A percentile compares a stretch with the other conserved stretches of the same genome.
These are phyloP conservation scores for Atta texana DNA, from an alignment of 1,140 invertebrate genomes.

Conservation along the genomic window DNA sequence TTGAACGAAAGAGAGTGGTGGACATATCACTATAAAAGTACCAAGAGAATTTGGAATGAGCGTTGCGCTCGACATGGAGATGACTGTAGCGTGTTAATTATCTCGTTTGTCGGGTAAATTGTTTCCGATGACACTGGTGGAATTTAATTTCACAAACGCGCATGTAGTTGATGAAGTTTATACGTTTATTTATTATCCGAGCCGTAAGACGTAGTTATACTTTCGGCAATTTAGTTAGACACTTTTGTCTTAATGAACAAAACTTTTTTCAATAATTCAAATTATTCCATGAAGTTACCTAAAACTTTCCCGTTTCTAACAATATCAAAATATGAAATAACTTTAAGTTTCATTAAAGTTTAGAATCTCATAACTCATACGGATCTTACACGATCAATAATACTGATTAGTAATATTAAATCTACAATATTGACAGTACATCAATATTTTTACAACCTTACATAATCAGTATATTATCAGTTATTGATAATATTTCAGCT, in stretches of 20 bases:
- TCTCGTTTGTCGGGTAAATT: constrained; percentile 31
- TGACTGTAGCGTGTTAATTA: constrained; percentile 37
- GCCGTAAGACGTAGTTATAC: background rate
- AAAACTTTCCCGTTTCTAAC: background rate
- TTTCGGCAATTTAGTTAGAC: background rate
- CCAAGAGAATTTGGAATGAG: constrained; percentile 47
- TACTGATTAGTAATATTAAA: no score
- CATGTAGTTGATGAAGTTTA: constrained; percentile 27
- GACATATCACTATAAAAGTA: constrained; percentile 20
- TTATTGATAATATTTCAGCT: no score
- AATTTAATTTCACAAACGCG: constrained; percentile 47
- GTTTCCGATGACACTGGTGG: constrained; percentile 33
- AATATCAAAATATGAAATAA: background rate
- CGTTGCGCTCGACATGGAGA: background rate
- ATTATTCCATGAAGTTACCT: background rate
- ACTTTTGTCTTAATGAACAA: constrained; percentile 7
- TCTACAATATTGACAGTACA: no score
- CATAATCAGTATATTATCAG: no score
- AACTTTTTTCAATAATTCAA: background rate
- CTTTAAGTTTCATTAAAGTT: background rate
- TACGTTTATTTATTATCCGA: constrained; percentile 16
- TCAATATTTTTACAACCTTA: no score
- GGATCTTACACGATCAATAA: no score
- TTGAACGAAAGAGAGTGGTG: constrained; percentile 37
- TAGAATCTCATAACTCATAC: background rate